These are phyloP conservation scores for Xestia ashworthii DNA, from an alignment of 2,888 invertebrate species.

Conservation along the genomic window DNA sequence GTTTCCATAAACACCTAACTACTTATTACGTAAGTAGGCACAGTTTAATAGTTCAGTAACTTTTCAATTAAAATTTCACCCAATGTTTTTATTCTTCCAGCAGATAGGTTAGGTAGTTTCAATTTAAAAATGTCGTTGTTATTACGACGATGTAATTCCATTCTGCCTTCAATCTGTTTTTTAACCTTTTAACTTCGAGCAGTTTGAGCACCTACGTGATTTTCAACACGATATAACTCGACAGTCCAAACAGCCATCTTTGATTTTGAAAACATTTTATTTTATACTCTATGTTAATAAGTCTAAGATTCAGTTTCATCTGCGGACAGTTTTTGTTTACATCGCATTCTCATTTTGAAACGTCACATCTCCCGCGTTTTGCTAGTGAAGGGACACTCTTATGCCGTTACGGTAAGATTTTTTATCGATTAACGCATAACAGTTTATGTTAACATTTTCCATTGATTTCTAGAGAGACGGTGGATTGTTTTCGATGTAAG, in stretches of 20 bases:
- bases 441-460: slow-evolving; percentile 33
- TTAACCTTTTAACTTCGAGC: slow-evolving; percentile 49
- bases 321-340: slow-evolving; percentile 63
- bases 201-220: slow-evolving; percentile 67
- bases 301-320: slow-evolving; percentile 20
- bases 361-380: slow-evolving; percentile 45
- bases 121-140: slow-evolving; percentile 8
- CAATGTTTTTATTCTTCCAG: not conserved
- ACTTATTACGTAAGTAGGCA: no score
- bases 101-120: not conserved
- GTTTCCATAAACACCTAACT: not conserved
- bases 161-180: slow-evolving; percentile 47
- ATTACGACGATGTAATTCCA: slow-evolving; percentile 15
- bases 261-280: slow-evolving; percentile 20
- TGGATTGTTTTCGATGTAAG: slow-evolving; percentile 76
- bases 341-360: slow-evolving; percentile 57
- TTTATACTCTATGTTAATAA: rapidly evolving
- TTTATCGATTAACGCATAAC: slow-evolving; percentile 42
- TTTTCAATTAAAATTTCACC: not conserved
- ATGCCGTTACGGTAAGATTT: slow-evolving; percentile 25
- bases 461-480: slow-evolving; percentile 53
- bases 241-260: slow-evolving; percentile 42
- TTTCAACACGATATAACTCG: slow-evolving; percentile 62
- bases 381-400: slow-evolving; percentile 50
- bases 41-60: not conserved